A percentile compares a stretch with the other conserved stretches of the same genome.
Evolutionary conservation across 1,140 invertebrate genomes (phyloP).

Genomic region (Phymorhynchus buccinoides): DNA sequence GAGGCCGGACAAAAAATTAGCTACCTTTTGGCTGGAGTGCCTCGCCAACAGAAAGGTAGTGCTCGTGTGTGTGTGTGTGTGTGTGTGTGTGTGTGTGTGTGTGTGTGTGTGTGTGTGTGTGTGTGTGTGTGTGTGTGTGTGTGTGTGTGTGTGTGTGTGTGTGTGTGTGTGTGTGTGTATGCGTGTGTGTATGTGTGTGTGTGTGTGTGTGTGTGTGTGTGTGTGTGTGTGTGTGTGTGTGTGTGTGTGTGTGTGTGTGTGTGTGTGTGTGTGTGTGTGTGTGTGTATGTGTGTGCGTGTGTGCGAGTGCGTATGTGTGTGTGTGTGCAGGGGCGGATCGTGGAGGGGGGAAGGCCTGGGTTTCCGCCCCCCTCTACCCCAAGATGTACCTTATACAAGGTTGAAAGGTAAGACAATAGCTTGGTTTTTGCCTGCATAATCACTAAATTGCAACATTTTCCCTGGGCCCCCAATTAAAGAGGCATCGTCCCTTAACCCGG

Average conservation of each 20-base stretch:
- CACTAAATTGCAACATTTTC: background rate
- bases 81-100: conserved; percentile 14
- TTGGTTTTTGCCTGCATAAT: background rate
- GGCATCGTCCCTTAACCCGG: background rate
- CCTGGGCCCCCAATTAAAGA: background rate
- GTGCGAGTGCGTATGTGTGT: background rate
- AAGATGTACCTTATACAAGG: too few relatives aligned
- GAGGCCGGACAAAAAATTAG: background rate
- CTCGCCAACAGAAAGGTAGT: background rate
- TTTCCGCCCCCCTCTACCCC: too few relatives aligned
- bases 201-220: background rate
- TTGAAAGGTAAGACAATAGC: background rate
- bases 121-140: background rate
- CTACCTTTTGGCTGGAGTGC: background rate
- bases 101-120: background rate
- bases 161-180: conserved; percentile 17
- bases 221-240: background rate
- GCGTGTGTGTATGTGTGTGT: conserved; percentile 18
- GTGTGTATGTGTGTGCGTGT: background rate
- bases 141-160: conserved; percentile 1
- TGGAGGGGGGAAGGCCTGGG: too few relatives aligned
- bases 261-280: background rate
- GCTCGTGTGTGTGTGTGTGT: background rate
- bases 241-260: background rate
- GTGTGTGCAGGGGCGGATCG: background rate